These are phyloP conservation scores for Hedya salicella DNA, from an alignment of 2,888 invertebrate species.

Conservation along the genomic window DNA sequence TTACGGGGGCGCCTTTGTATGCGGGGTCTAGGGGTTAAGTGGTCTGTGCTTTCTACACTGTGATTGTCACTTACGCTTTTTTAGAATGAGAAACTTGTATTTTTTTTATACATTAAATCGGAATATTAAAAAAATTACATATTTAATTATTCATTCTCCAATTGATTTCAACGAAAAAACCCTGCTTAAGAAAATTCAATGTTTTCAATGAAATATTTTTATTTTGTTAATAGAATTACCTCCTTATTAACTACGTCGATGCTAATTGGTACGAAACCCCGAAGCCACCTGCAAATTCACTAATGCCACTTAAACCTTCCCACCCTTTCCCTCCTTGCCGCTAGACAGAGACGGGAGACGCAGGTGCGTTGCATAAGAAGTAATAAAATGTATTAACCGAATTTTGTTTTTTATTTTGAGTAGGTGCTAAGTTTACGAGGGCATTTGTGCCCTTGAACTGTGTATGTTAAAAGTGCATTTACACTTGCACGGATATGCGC, in stretches of 20 bases:
- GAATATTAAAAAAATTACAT: too few relatives aligned
- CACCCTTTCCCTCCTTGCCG: slow-evolving; percentile 13
- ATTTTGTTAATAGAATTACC: neutral
- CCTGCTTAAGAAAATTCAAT: too few relatives aligned
- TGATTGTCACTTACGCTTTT: too few relatives aligned
- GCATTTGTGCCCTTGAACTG: neutral
- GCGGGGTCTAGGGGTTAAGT: too few relatives aligned
- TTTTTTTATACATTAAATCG: too few relatives aligned
- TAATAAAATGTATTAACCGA: slow-evolving; percentile 24
- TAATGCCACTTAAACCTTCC: slow-evolving; percentile 12
- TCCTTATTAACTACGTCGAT: neutral
- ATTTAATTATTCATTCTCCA: too few relatives aligned
- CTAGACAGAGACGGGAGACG: slow-evolving; percentile 18
- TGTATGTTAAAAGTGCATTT: too few relatives aligned
- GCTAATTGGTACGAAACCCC: slow-evolving; percentile 1
- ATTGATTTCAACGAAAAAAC: too few relatives aligned
- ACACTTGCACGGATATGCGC: too few relatives aligned
- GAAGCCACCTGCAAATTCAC: slow-evolving; percentile 19
- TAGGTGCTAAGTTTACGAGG: slow-evolving; percentile 23
- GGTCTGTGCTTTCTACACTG: too few relatives aligned
- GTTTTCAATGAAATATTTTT: neutral
- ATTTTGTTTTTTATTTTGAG: slow-evolving; percentile 27
- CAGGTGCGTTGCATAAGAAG: slow-evolving; percentile 38
- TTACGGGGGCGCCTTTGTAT: too few relatives aligned
- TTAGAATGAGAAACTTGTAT: too few relatives aligned